These are phyloP conservation scores for Cyprinodon tularosa DNA, from an alignment of 2,113 vertebrate genomes.

Conservation along the genomic window DNA sequence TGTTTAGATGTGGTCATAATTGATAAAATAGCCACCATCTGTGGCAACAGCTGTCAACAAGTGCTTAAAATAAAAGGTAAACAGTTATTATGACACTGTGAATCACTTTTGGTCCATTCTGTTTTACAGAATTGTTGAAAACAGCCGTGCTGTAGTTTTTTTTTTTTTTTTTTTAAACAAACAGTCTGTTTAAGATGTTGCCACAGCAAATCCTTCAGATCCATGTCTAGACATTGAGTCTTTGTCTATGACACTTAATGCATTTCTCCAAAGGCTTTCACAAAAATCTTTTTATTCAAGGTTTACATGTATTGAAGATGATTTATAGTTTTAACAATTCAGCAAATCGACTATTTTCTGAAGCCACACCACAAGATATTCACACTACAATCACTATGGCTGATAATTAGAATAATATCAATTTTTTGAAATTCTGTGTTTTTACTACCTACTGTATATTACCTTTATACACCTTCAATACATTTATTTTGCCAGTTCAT, in stretches of 20 bases:
- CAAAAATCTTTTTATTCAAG: background rate
- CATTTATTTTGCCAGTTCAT: no score
- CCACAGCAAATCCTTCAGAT: background rate
- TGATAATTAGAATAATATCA: no score
- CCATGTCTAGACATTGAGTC: background rate
- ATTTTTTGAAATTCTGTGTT: no score
- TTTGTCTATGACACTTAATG: background rate
- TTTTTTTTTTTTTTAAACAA: background rate
- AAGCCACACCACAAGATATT: no score
- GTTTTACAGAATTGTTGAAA: background rate
- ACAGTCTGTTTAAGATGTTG: background rate
- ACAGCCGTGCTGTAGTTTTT: background rate
- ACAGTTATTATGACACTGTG: background rate
- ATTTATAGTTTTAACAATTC: no score
- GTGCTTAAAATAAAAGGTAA: background rate
- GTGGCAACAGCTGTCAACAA: background rate
- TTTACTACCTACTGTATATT: no score
- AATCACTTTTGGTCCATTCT: background rate
- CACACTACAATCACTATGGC: no score
- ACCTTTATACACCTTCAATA: no score
- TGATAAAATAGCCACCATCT: background rate
- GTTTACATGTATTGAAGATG: no score
- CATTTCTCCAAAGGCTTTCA: background rate
- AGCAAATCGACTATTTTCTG: no score
- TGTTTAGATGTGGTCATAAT: background rate